Conservation (phyloP, 2,797 vertebrate species). For the Mus spretus region DNA sequence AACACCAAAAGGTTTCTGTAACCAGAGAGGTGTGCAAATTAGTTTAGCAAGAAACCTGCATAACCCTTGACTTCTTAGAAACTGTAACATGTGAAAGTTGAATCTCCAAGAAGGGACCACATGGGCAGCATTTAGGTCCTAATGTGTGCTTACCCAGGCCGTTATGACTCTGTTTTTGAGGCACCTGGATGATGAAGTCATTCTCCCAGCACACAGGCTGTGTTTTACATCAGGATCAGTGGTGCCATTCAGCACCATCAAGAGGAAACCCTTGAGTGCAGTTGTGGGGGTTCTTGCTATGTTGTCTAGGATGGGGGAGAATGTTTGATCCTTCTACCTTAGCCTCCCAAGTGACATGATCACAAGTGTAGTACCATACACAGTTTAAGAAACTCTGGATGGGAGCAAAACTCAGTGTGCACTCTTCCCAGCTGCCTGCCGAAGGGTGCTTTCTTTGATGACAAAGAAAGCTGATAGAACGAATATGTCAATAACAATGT, state of each 20-base stretch:
- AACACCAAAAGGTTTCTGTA: background rate
- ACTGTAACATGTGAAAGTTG: background rate
- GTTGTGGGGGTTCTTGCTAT: background rate
- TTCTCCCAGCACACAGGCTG: background rate
- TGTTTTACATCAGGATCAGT: background rate
- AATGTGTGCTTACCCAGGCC: background rate
- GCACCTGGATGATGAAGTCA: background rate
- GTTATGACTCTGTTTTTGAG: background rate
- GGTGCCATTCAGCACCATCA: background rate
- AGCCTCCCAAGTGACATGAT: background rate
- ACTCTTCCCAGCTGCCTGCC: background rate
- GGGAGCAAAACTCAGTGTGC: background rate
- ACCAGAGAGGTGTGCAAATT: background rate
- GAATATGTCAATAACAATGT: too few species aligned
- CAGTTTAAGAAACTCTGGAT: background rate
- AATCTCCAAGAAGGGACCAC: background rate
- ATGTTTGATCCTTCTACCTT: background rate
- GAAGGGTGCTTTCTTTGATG: background rate
- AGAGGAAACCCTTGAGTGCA: background rate
- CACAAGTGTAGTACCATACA: background rate
- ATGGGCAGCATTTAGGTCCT: background rate
- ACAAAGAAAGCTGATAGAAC: background rate
- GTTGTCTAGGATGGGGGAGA: background rate
- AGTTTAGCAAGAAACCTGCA: accelerated
- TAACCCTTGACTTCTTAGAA: background rate